phyloP scores from a whole-genome alignment of 2,113 vertebrate species.

The Acrocephalus arundinaceus region DNA sequence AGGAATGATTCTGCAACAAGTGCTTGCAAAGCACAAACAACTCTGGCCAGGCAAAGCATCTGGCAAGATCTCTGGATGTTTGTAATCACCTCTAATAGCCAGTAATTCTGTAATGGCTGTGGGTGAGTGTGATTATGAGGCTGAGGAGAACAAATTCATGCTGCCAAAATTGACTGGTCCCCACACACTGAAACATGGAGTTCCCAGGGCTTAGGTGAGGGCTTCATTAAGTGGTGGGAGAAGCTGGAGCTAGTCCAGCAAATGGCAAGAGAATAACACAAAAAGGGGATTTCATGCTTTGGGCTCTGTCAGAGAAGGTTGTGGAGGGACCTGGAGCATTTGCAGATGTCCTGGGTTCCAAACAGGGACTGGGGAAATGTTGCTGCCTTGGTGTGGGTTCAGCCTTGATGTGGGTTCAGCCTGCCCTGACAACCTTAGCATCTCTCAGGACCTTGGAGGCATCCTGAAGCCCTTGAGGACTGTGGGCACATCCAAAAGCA shows the following conservation, averaged over 20 bases:
- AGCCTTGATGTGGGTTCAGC: background rate
- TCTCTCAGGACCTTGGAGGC: background rate
- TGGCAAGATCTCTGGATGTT: background rate
- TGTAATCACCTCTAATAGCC: background rate
- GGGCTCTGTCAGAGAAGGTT: background rate
- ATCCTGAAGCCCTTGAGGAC: background rate
- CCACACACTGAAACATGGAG: accelerated
- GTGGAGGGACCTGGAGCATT: background rate
- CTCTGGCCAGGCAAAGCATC: accelerated
- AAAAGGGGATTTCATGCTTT: background rate
- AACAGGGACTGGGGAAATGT: background rate
- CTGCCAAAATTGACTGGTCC: background rate
- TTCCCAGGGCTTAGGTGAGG: slow-evolving; percentile 2
- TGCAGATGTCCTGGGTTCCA: background rate
- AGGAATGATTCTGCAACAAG: background rate
- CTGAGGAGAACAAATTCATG: background rate
- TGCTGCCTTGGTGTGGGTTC: background rate
- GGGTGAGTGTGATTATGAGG: background rate
- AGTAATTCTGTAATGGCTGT: background rate
- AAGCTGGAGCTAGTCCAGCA: background rate
- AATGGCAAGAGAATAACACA: background rate
- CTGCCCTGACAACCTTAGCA: background rate
- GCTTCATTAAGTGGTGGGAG: background rate
- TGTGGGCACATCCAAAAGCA: background rate
- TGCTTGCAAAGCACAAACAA: background rate